Evolutionary conservation across 2,888 invertebrate genomes (phyloP), one percentile per base, ranked within the genome.

Genomic region (Lumbricus terrestris): DNA sequence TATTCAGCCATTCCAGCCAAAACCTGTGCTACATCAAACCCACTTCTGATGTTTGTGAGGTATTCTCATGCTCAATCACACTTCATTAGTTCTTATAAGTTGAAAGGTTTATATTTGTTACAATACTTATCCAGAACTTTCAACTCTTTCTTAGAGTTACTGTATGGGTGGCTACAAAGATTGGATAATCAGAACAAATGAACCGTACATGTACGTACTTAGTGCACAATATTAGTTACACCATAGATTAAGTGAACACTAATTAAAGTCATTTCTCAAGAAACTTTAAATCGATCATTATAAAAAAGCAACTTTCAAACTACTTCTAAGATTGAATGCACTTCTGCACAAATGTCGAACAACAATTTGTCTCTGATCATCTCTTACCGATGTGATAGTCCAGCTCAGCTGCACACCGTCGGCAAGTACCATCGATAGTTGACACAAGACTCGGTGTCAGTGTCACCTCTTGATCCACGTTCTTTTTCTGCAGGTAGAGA

Each of bases 351-450:
- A 69, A n/a, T n/a, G n/a, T n/a, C 11, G n/a, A 69, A 69, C 69
- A n/a, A n/a, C n/a, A 69, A n/a, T 69, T 69, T n/a, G 69, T 69
- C n/a, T 69, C 47, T 23, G 3, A 23, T n/a, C 23, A 23, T 37
- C 40, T 29, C 38, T 38, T n/a, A 94, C 94, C 93, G 88, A 95
- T 94, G 92, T 94, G 94, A 6, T 93, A 92, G 90, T 94, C 94
- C 90, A 95, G 93, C 92, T 94, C 94, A 89, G 93, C 93, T 37
- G 94, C 93, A 92, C 94, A 94, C 91, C 94, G 93, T 82, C 92
- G 91, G 92, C 93, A 94, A 94, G 94, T 94, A 69, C 93, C 91
- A n/a, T 94, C 94, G 88, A 94, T 93, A 88, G 95, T 95, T 91
- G 94, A 94, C 5, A 95, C 91, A 42, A 94, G 93, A 15, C 94